phyloP scores from a whole-genome alignment of 2,113 vertebrate species.

The Stegostoma tigrinum region DNA sequence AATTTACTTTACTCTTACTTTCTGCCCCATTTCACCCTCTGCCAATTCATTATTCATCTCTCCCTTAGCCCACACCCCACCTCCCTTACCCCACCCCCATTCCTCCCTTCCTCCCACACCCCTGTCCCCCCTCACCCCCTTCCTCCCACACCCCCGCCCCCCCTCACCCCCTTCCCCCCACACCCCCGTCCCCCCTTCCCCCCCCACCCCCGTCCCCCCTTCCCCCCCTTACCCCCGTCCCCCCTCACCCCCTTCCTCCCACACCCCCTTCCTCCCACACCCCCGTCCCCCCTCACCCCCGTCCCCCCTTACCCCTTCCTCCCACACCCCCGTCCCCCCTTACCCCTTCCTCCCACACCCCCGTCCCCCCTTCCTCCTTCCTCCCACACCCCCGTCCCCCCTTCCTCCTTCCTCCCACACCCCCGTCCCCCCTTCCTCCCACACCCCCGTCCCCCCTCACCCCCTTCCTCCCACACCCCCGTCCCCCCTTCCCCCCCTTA shows the following conservation, averaged over 20 bases:
- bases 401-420: background rate
- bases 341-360: too few relatives aligned
- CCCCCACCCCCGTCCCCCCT: too few relatives aligned
- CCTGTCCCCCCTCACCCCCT: background rate
- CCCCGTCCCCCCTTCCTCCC: too few relatives aligned
- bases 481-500: background rate
- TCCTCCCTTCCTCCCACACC: background rate
- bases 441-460: background rate
- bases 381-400: background rate
- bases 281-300: background rate
- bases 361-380: background rate
- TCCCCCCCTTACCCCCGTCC: background rate
- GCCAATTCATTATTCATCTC: too few relatives aligned
- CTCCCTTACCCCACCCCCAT: background rate
- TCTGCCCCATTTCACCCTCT: background rate
- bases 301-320: too few relatives aligned
- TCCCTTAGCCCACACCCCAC: too few relatives aligned
- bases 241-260: background rate
- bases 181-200: background rate
- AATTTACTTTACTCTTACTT: background rate
- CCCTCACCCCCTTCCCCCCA: background rate
- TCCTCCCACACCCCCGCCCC: background rate
- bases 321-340: background rate
- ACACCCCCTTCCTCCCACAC: background rate
- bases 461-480: too few relatives aligned